These are phyloP conservation scores for Aphodius sticticus DNA, from an alignment of 2,888 invertebrate species.

Conservation along the genomic window DNA sequence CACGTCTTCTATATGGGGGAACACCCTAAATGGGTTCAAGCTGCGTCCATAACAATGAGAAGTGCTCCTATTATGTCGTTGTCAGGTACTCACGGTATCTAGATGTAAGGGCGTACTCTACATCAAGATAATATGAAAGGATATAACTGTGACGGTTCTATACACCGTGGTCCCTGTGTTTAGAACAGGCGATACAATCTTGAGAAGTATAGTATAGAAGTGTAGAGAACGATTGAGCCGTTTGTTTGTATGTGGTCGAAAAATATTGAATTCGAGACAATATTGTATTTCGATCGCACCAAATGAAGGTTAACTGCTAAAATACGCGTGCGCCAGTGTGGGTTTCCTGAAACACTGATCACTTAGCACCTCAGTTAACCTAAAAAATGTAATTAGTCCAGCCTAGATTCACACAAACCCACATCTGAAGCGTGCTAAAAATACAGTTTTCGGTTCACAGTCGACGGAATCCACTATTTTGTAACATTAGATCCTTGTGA, in stretches of 20 bases:
- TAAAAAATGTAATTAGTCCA: slow-evolving; percentile 20
- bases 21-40: slow-evolving; percentile 4
- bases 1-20: background rate
- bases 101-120: slow-evolving; percentile 4
- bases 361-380: slow-evolving; percentile 19
- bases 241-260: background rate
- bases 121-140: background rate
- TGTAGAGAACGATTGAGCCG: background rate
- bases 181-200: background rate
- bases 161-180: background rate
- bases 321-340: too few species aligned
- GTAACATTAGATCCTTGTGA: too few species aligned
- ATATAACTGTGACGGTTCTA: slow-evolving; percentile 4
- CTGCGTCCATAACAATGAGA: background rate
- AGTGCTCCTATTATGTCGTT: slow-evolving; percentile 4
- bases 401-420: slow-evolving; percentile 9
- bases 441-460: background rate
- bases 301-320: too few species aligned
- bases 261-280: background rate
- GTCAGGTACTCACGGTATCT: background rate
- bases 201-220: background rate
- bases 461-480: too few species aligned
- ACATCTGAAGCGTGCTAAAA: slow-evolving; percentile 4
- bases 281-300: too few species aligned
- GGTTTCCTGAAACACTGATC: background rate